Base-by-base conservation (phyloP, 2,113 vertebrate species). In the Pseudopodoces humilis region DNA sequence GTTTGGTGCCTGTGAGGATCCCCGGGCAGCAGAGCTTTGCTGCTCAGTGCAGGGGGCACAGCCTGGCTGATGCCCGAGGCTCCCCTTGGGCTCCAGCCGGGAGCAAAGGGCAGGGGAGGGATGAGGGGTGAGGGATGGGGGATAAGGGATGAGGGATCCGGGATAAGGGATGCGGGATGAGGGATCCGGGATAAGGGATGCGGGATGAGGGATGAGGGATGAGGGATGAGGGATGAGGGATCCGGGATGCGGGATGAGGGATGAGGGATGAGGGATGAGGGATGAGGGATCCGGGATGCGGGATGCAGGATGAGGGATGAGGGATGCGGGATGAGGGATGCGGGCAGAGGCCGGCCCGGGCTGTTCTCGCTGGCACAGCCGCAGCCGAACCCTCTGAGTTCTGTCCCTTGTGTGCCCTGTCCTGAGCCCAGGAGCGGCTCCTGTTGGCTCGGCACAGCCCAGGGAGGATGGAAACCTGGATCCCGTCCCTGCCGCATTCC, bases 401-500 rank as follows among this genome's bases (percentile, higher is more conserved):
- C 35, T 2, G 14, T 7, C 2, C 10, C 31, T 4, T 3, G 33
- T 3, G 35, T 23, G 47, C 10, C 1, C 8, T 31, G 47, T 35
- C 55, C 41, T 1, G 41, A 10, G 37, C 2, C 22, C 6, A 0
- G 30, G 31, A 31, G 4, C 6, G 3, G 37, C 21, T 39, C 17
- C 31, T 15, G 22, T 2, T 0, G 3, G 27, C 9, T 20, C 4
- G 22, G 62, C 60, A 30, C 24, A 3, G 2, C 4, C 41, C 41
- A 41, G 41, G 41, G 41, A 14, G 41, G 39, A 47, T 20, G 2
- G 4, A 39, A 17, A 8, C 46, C 86, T 8, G 20, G 28, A 21
- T 33, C 43, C 19, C 4, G 0, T 7, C 25, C 33, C 24, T 0
- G 14, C 7, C 35, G 41, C 44, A 21, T 9, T 9, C 35, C 31